These are phyloP conservation scores for Zingel zingel DNA, from an alignment of 2,113 vertebrate genomes.

Conservation along the genomic window DNA sequence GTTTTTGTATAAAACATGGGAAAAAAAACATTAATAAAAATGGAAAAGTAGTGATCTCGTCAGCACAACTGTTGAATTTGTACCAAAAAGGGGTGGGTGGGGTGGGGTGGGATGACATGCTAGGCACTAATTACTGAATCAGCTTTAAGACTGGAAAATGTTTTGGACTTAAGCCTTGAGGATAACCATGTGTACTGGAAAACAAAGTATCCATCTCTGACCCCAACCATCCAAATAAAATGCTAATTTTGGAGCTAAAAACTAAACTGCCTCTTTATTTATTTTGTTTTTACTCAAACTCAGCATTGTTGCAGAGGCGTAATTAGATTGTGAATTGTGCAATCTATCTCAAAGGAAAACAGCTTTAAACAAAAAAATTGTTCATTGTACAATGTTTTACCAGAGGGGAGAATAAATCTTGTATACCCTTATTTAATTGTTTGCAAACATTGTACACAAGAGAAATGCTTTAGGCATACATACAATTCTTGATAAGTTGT, in stretches of 20 bases:
- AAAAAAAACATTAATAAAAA: conserved; percentile 64
- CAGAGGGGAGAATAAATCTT: conserved; percentile 60
- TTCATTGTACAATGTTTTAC: conserved; percentile 9
- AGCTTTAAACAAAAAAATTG: conserved; percentile 24
- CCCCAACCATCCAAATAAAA: conserved; percentile 99
- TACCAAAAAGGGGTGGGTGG: conserved; percentile 91
- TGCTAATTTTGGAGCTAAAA: conserved; percentile 98
- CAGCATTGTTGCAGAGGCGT: conserved; percentile 59
- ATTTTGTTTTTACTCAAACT: conserved; percentile 47
- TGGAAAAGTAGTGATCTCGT: conserved; percentile 84
- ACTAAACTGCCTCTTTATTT: conserved; percentile 79
- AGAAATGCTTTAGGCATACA: conserved; percentile 1
- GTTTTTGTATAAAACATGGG: conserved; percentile 78
- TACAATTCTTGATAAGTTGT: conserved; percentile 21
- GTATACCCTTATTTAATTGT: conserved; percentile 37
- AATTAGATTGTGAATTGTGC: conserved; percentile 50
- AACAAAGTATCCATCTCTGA: conserved; percentile 96
- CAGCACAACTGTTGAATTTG: conserved; percentile 99
- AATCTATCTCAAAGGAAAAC: conserved; percentile 56
- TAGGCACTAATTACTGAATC: conserved; percentile 87
- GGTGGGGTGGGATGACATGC: conserved; percentile 83
- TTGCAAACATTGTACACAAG: conserved; percentile 21
- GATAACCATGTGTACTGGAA: conserved; percentile 96
- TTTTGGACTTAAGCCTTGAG: conserved; percentile 93
- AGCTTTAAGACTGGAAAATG: conserved; percentile 93